Evolutionary conservation across 2,113 vertebrate genomes (phyloP).

Genomic region (Aphyosemion australe): DNA sequence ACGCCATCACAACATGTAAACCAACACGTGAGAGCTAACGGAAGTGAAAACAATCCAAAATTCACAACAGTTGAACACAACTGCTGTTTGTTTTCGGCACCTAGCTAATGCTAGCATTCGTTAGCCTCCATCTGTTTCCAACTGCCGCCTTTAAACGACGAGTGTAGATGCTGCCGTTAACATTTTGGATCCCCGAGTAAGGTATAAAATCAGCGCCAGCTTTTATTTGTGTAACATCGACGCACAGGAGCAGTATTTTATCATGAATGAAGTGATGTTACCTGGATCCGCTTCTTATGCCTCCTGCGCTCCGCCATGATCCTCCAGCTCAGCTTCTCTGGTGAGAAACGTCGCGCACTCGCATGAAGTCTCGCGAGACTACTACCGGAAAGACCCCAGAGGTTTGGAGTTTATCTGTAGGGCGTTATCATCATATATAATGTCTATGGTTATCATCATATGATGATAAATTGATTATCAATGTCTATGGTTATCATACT

Average conservation of each 20-base stretch:
- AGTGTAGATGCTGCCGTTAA: background rate
- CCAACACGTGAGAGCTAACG: too few species aligned
- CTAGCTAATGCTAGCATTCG: constrained; percentile 51
- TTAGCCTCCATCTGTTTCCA: constrained; percentile 44
- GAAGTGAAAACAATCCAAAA: fast-evolving
- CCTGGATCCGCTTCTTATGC: constrained; percentile 97
- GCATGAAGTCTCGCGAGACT: constrained; percentile 61
- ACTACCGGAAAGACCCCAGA: background rate
- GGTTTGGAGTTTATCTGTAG: background rate
- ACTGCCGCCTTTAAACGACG: background rate
- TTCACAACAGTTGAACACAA: constrained; percentile 11
- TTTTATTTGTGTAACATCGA: background rate
- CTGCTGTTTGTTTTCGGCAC: constrained; percentile 45
- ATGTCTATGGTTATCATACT: too few species aligned
- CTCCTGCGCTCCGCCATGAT: constrained; percentile 98
- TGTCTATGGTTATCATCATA: too few species aligned
- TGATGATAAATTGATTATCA: too few species aligned
- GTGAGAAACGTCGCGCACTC: constrained; percentile 55
- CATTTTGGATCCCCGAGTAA: background rate
- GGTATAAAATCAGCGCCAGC: background rate
- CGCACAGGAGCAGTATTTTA: fast-evolving
- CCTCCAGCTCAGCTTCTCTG: constrained; percentile 83
- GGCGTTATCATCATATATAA: too few species aligned
- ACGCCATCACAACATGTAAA: background rate
- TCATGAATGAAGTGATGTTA: constrained; percentile 63